These are phyloP conservation scores for Podarcis raffonei DNA, from an alignment of 2,113 vertebrate species.

Conservation along the genomic window DNA sequence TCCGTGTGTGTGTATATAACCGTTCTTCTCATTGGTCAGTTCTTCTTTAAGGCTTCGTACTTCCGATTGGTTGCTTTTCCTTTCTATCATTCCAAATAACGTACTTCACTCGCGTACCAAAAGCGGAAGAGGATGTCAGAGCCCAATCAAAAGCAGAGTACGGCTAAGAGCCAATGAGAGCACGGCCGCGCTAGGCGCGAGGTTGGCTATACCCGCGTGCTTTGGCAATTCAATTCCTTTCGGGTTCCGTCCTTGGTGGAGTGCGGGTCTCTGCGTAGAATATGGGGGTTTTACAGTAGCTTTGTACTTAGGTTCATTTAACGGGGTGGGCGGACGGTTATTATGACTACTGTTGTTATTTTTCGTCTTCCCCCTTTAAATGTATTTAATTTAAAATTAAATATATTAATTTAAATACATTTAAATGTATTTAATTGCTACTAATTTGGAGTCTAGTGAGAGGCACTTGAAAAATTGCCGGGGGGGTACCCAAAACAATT, in stretches of 20 bases:
- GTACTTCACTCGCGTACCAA: rapidly evolving
- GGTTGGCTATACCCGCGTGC: rapidly evolving
- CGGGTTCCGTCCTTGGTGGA: no score
- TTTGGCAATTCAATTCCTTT: rapidly evolving
- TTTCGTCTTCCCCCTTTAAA: background rate
- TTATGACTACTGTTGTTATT: background rate
- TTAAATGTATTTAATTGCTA: background rate
- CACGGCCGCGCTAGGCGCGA: rapidly evolving
- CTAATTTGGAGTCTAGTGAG: background rate
- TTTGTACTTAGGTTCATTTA: background rate
- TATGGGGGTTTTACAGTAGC: background rate
- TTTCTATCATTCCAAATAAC: no score
- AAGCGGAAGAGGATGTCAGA: rapidly evolving
- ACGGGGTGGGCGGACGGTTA: no score
- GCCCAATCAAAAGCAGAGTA: constrained; percentile 10
- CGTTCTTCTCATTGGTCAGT: background rate
- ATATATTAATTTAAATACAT: no score
- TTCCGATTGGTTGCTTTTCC: rapidly evolving
- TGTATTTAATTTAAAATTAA: background rate
- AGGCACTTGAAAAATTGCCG: background rate
- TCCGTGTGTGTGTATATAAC: background rate
- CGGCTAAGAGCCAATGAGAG: constrained; percentile 37
- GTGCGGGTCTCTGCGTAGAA: rapidly evolving
- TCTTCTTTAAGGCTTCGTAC: rapidly evolving
- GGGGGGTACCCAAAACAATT: no score